Conservation (phyloP, 2,888 invertebrate genomes). For the Magallana nippona region DNA sequence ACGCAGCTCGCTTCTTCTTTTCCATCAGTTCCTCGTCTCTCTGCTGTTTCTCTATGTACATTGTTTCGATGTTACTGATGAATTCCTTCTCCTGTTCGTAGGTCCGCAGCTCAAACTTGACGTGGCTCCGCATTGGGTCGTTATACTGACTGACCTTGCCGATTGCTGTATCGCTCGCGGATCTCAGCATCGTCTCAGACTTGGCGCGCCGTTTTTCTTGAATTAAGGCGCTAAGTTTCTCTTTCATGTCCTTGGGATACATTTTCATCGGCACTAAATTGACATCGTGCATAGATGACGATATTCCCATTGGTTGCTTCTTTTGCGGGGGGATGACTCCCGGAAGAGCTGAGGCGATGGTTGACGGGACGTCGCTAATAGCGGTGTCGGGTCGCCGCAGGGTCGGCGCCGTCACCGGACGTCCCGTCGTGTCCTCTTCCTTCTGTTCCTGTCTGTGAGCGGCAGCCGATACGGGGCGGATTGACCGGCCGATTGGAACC, state of each 20-base stretch:
- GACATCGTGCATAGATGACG: conserved; percentile 65
- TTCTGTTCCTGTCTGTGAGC: conserved; percentile 53
- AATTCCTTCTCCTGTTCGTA: conserved; percentile 73
- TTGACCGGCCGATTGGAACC: conserved; percentile 71
- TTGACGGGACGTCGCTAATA: conserved; percentile 60
- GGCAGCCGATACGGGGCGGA: conserved; percentile 73
- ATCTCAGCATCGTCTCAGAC: conserved; percentile 55
- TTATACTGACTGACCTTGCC: conserved; percentile 74
- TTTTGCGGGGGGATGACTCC: conserved; percentile 57
- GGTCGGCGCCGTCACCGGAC: conserved; percentile 66
- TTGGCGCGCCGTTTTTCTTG: conserved; percentile 60
- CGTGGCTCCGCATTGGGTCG: conserved; percentile 74
- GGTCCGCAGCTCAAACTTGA: conserved; percentile 75
- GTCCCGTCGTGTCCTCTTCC: conserved; percentile 48
- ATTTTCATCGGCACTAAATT: conserved; percentile 76
- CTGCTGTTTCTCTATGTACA: conserved; percentile 57
- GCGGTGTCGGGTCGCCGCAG: conserved; percentile 58
- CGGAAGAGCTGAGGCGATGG: conserved; percentile 65
- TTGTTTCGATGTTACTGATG: conserved; percentile 65
- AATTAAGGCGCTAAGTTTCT: conserved; percentile 63
- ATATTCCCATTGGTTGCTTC: conserved; percentile 55
- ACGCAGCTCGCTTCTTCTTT: conserved; percentile 69
- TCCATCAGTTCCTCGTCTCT: conserved; percentile 65
- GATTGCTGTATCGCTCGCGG: conserved; percentile 60
- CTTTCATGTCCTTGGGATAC: conserved; percentile 73